These are phyloP conservation scores for Bemisia tabaci DNA, from an alignment of 1,140 invertebrate genomes.

Conservation along the genomic window DNA sequence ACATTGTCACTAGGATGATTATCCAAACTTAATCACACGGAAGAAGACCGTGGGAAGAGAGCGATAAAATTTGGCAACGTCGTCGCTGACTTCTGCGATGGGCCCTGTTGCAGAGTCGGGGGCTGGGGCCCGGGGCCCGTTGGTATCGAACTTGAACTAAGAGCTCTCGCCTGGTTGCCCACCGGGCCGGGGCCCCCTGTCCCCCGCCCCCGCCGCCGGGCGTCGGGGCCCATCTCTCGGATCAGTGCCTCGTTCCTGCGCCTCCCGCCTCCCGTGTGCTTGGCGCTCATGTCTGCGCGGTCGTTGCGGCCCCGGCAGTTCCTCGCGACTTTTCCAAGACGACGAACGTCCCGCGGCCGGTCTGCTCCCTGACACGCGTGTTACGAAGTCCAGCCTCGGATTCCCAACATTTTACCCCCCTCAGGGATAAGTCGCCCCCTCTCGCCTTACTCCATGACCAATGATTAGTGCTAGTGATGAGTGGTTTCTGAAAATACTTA, in stretches of 20 bases:
- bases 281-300: neutral
- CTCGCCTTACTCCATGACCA: neutral
- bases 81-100: too few relatives aligned
- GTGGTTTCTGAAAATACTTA: neutral
- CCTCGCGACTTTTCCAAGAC: neutral
- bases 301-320: neutral
- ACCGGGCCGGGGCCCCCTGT: neutral
- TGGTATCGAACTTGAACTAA: neutral
- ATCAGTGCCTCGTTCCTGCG: neutral
- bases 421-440: neutral
- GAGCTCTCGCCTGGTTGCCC: neutral
- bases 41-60: too few relatives aligned
- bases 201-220: too few relatives aligned
- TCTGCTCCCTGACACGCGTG: too few relatives aligned
- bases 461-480: neutral
- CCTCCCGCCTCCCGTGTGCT: too few relatives aligned
- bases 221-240: neutral
- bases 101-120: too few relatives aligned
- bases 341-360: neutral
- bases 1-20: too few relatives aligned
- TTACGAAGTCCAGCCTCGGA: too few relatives aligned
- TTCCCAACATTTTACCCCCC: too few relatives aligned
- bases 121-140: too few relatives aligned
- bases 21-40: too few relatives aligned
- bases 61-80: too few relatives aligned